These are phyloP conservation scores for Alviniconcha strummeri DNA, from an alignment of 2,888 invertebrate genomes.

Conservation along the genomic window DNA sequence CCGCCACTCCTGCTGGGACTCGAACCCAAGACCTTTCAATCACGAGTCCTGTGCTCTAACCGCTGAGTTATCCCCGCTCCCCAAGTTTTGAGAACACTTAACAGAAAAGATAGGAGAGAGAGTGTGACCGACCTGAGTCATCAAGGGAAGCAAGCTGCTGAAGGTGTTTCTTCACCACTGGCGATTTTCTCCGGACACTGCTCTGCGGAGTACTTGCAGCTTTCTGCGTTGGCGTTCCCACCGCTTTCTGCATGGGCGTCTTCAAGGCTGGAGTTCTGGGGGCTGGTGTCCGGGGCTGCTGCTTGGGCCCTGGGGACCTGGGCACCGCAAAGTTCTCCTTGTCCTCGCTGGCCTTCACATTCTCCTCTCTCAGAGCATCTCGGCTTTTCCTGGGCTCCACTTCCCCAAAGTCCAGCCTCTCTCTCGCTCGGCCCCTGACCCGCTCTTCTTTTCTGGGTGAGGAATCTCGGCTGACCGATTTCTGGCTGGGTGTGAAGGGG, in stretches of 20 bases:
- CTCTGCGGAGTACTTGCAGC: constrained; percentile 37
- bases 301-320: constrained; percentile 38
- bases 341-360: neutral
- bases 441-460: constrained; percentile 26
- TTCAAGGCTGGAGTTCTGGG: constrained; percentile 28
- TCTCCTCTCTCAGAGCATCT: constrained; percentile 18
- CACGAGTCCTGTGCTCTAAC: too few relatives aligned
- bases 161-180: constrained; percentile 7
- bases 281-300: neutral
- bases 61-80: too few relatives aligned
- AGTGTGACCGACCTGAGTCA: neutral
- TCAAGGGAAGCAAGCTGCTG: constrained; percentile 20
- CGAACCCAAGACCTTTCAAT: too few relatives aligned
- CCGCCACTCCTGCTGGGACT: too few relatives aligned
- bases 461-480: neutral
- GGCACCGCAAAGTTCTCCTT: constrained; percentile 36
- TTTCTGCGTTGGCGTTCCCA: constrained; percentile 49
- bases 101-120: neutral
- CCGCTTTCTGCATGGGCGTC: neutral
- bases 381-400: constrained; percentile 31
- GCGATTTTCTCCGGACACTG: constrained; percentile 3
- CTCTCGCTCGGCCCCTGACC: constrained; percentile 53
- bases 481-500: constrained; percentile 2
- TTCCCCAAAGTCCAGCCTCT: constrained; percentile 57
- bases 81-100: too few relatives aligned